Evolutionary conservation across 1,140 invertebrate genomes (phyloP).

Genomic region (Drosophila repleta): DNA sequence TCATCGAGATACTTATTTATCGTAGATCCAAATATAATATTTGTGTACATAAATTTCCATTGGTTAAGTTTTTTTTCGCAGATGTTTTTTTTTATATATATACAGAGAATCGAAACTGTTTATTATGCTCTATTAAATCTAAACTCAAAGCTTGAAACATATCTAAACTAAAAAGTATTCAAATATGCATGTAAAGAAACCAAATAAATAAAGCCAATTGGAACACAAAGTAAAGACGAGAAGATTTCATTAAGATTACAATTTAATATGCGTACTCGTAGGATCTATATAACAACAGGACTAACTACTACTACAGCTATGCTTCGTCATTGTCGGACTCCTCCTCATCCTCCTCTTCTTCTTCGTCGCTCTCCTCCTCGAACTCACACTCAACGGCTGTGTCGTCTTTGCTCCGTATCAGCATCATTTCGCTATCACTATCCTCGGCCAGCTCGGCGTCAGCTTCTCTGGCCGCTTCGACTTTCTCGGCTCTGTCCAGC

Average conservation of each 20-base stretch:
- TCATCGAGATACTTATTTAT: constrained; percentile 52
- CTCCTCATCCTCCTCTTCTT: constrained; percentile 35
- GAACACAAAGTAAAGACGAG: neutral
- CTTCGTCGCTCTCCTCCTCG: constrained; percentile 54
- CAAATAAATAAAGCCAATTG: constrained; percentile 41
- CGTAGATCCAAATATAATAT: constrained; percentile 47
- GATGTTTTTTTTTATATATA: constrained; percentile 22
- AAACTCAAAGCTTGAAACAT: constrained; percentile 63
- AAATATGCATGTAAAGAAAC: constrained; percentile 34
- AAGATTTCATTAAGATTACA: constrained; percentile 3
- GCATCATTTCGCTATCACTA: constrained; percentile 71
- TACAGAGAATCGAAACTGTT: constrained; percentile 44
- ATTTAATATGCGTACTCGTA: constrained; percentile 3
- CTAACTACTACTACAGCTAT: constrained; percentile 14
- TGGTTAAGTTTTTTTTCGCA: constrained; percentile 37
- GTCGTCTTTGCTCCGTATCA: constrained; percentile 53
- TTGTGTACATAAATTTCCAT: constrained; percentile 54
- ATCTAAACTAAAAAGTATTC: constrained; percentile 19
- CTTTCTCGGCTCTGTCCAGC: constrained; percentile 85
- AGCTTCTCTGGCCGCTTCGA: constrained; percentile 18
- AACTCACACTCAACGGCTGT: constrained; percentile 39
- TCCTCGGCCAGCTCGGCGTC: constrained; percentile 24
- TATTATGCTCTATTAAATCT: constrained; percentile 50
- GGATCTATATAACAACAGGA: constrained; percentile 3
- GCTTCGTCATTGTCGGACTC: constrained; percentile 19